Evolutionary conservation across 2,888 invertebrate species (phyloP), one percentile per base, ranked within the genome.

Genomic region (Mimas tiliae): DNA sequence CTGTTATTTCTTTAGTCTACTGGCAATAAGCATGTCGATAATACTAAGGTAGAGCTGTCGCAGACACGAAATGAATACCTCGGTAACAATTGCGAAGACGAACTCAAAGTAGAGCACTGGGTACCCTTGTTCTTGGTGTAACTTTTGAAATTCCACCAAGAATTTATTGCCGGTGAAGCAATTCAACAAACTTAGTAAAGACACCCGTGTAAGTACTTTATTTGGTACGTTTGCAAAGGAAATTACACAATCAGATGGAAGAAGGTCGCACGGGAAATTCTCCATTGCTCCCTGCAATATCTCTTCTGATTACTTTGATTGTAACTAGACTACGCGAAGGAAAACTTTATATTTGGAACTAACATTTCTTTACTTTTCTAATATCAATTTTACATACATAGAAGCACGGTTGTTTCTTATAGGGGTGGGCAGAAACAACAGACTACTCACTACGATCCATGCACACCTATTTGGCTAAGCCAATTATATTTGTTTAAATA

Each of bases 81-180:
- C 71, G 62, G 66, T 69, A 72, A 72, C 70, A 73, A 72, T 68
- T 69, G 68, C 51, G 53, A 69, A 75, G 70, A 69, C 68, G 69
- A 75, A 80, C 69, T 78, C 75, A 63, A 79, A 82, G 76, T 78
- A 73, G 74, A 78, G 77, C 74, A 69, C 62, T 34, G 78, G 78
- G 79, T 74, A 77, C 72, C 75, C 71, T 80, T 78, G 73, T 72
- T 67, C 66, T 63, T 67, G 53, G 68, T 62, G 62, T 70, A 79
- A 82, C 78, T 82, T 82, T 73, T 76, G 80, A 75, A 78, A 80
- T 79, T 80, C 77, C 75, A 72, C 70, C 65, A 69, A 74, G 76
- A 80, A 80, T 82, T 82, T 81, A 81, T 82, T 78, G 74, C 79
- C 69, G 66, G 66, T 65, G 71, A 71, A 74, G 76, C 69, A 79